phyloP scores from a whole-genome alignment of 2,113 vertebrate genomes.

The Edolisoma coerulescens region DNA sequence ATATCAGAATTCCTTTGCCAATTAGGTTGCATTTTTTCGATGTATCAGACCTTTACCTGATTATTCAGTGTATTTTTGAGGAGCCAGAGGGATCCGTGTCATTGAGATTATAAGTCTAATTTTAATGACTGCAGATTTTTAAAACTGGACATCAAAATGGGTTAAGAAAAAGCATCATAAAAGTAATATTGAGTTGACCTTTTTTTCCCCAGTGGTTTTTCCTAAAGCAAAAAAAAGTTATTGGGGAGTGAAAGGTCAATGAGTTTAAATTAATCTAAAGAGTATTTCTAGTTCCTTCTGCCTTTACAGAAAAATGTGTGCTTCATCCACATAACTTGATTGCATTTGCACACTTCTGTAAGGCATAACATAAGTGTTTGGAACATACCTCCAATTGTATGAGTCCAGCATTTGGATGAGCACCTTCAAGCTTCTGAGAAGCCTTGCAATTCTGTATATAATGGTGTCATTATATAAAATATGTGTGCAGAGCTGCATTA shows the following conservation, averaged over 20 bases:
- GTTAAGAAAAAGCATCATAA: neutral
- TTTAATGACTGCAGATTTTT: slow-evolving; percentile 15
- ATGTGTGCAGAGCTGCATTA: neutral
- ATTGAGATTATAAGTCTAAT: neutral
- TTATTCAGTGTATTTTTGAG: neutral
- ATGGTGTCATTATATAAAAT: neutral
- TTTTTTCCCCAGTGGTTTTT: neutral
- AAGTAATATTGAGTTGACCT: neutral
- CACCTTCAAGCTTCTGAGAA: neutral
- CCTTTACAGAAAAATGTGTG: neutral
- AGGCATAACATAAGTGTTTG: neutral
- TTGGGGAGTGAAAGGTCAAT: slow-evolving; percentile 28
- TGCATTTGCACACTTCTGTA: neutral
- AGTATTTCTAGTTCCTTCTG: slow-evolving; percentile 38
- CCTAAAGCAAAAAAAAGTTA: slow-evolving; percentile 54
- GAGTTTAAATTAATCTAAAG: slow-evolving; percentile 34
- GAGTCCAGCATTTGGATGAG: neutral
- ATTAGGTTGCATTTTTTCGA: neutral
- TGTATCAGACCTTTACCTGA: neutral
- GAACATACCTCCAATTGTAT: neutral
- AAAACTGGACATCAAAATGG: neutral
- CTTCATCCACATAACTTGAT: neutral
- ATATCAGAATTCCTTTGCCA: slow-evolving; percentile 4
- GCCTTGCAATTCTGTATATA: neutral
- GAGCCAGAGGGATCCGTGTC: neutral